Conservation (phyloP, 2,113 vertebrate genomes). For the Istiophorus platypterus region DNA sequence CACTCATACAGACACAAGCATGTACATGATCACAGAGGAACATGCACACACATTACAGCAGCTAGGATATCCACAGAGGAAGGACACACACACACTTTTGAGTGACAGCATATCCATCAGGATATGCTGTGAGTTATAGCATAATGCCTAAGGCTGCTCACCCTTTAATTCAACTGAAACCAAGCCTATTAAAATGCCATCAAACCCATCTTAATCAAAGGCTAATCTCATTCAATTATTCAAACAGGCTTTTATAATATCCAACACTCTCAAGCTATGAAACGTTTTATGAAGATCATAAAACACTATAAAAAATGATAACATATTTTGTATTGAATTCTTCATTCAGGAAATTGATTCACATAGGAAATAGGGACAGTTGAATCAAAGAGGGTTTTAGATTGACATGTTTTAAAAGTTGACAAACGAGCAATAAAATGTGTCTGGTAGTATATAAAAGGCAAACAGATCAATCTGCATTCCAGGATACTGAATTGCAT, state of each 20-base stretch:
- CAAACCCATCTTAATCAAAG: constrained; percentile 76
- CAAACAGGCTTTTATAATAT: constrained; percentile 57
- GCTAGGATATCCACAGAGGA: constrained; percentile 9
- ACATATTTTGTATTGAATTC: constrained; percentile 39
- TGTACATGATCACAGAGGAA: constrained; percentile 9
- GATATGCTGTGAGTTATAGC: constrained; percentile 47
- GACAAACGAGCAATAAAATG: constrained; percentile 42
- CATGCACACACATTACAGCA: constrained; percentile 22
- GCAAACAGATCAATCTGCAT: constrained; percentile 17
- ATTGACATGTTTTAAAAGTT: constrained; percentile 8
- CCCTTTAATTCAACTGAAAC: constrained; percentile 69
- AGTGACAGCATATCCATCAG: constrained; percentile 64
- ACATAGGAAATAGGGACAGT: constrained; percentile 30
- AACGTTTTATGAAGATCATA: constrained; percentile 45
- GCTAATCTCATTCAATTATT: constrained; percentile 75
- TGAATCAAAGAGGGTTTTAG: constrained; percentile 39
- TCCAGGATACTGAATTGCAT: constrained; percentile 32
- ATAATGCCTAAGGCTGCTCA: constrained; percentile 61
- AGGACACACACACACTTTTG: constrained; percentile 24
- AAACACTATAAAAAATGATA: constrained; percentile 43
- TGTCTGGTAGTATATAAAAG: not conserved
- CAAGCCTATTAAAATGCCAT: constrained; percentile 74
- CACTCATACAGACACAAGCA: constrained; percentile 7
- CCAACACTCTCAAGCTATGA: constrained; percentile 37
- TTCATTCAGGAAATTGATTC: constrained; percentile 49